These are phyloP conservation scores for Hyaena hyaena DNA, from an alignment of 2,113 vertebrate genomes.

Conservation along the genomic window DNA sequence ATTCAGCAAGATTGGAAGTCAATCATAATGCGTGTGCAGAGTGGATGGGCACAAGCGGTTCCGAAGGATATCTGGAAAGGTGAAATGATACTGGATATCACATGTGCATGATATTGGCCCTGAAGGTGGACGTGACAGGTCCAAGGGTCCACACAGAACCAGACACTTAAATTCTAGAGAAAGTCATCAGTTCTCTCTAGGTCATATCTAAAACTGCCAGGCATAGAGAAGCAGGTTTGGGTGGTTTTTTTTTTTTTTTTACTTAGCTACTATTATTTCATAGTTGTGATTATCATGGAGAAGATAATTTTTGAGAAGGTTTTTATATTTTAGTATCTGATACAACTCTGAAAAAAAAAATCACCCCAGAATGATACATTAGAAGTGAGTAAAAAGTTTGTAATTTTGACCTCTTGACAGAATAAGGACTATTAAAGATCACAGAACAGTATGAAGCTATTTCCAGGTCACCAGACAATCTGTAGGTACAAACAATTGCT, in stretches of 20 bases:
- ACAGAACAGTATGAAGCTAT: background rate
- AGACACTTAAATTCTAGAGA: background rate
- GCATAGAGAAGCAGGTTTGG: background rate
- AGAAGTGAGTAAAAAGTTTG: slow-evolving; percentile 22
- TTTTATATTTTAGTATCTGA: slow-evolving; percentile 40
- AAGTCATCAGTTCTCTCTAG: background rate
- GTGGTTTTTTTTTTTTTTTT: background rate
- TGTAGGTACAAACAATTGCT: slow-evolving; percentile 46
- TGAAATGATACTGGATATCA: background rate
- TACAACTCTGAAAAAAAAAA: background rate
- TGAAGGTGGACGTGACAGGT: background rate
- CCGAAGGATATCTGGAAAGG: background rate
- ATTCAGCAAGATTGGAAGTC: background rate
- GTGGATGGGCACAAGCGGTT: background rate
- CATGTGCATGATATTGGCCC: background rate
- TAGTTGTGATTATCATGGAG: background rate
- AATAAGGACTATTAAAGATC: slow-evolving; percentile 6
- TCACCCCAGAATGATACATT: background rate
- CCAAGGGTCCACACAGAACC: background rate
- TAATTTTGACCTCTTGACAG: slow-evolving; percentile 4
- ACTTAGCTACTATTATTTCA: slow-evolving; percentile 24
- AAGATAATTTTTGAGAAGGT: background rate
- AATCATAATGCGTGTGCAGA: background rate
- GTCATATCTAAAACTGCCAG: background rate
- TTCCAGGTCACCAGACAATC: slow-evolving; percentile 19